Base-by-base conservation (phyloP, 2,888 invertebrate species). In the Ectemnius lituratus region DNA sequence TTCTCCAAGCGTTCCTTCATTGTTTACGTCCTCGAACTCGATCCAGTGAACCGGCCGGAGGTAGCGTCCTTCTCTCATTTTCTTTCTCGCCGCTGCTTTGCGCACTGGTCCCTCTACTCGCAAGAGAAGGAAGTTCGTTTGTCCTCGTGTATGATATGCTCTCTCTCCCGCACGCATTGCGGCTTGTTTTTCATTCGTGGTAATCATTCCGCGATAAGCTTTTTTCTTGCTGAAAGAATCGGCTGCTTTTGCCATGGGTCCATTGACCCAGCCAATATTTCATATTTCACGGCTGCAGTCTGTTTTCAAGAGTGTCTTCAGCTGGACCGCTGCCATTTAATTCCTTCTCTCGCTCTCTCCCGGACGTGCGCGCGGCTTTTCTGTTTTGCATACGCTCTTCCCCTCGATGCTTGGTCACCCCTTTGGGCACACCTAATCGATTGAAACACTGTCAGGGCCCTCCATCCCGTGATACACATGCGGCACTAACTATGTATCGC, bases 1-100 rank as follows among this genome's bases (percentile, higher is more conserved):
- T 65, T 69, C 58, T 66, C 59, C 71, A 47, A 49, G 47, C 27
- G 16, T 65, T 76, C 64, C 75, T 71, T 74, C 67, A 70, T 77
- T 83, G 80, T 80, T 79, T 80, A 82, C 75, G 70, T 80, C 73
- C 76, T 76, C 75, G 60, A 75, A 73, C 63, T 76, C 75, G 69
- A 66, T 49, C 47, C 47, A 62, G 64, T 52, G 72, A 70, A 75
- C 67, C 69, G 62, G 18, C 27, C 68, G 62, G 65, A 70, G 67
- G 62, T 13, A 60, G 16, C 62, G n/a, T 62, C 64, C 70, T 72
- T 70, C 61, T 46, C 18, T 5, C 20, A n/a, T 2, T 16, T 23
- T 8, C 23, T 20, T 14, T 13, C 18, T 28, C 37, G 18, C 8
- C 46, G 23, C 58, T 11, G 57, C 45, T 46, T 23, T 46, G 27